Conservation (phyloP, 2,797 vertebrate species). For the Chaetophractus vellerosus region DNA sequence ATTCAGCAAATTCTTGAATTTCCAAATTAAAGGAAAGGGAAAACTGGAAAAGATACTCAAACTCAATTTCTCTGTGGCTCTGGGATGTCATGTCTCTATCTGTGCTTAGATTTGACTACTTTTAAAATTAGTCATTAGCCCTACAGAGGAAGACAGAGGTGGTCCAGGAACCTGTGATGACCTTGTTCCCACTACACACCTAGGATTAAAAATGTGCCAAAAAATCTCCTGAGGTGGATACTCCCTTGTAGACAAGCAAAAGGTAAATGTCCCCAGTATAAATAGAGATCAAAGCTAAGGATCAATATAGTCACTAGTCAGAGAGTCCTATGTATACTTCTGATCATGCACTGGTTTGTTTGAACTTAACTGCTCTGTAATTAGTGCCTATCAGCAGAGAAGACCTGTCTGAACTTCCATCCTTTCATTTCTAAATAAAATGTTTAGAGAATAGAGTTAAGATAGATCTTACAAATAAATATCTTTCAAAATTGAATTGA, state of each 20-base stretch:
- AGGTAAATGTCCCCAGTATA: not conserved
- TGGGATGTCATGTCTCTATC: not conserved
- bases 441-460: slow-evolving; percentile 3
- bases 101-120: slow-evolving; percentile 15
- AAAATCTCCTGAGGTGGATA: not conserved
- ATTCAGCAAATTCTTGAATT: not conserved
- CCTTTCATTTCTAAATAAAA: slow-evolving; percentile 31
- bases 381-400: not conserved
- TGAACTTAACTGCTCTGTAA: slow-evolving; percentile 56
- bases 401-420: not conserved
- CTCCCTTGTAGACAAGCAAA: not conserved
- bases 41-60: slow-evolving; percentile 18
- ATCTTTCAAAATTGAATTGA: slow-evolving; percentile 34
- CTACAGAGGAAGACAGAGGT: not conserved
- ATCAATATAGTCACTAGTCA: not conserved
- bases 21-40: not conserved
- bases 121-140: slow-evolving; percentile 5
- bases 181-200: not conserved
- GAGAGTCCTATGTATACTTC: slow-evolving; percentile 5
- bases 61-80: not conserved
- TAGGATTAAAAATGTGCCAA: slow-evolving; percentile 15
- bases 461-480: not conserved
- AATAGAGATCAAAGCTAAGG: not conserved
- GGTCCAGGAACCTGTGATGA: not conserved
- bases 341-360: not conserved